Evolutionary conservation across 2,888 invertebrate genomes (phyloP).

Genomic region (Drosophila koepferae): DNA sequence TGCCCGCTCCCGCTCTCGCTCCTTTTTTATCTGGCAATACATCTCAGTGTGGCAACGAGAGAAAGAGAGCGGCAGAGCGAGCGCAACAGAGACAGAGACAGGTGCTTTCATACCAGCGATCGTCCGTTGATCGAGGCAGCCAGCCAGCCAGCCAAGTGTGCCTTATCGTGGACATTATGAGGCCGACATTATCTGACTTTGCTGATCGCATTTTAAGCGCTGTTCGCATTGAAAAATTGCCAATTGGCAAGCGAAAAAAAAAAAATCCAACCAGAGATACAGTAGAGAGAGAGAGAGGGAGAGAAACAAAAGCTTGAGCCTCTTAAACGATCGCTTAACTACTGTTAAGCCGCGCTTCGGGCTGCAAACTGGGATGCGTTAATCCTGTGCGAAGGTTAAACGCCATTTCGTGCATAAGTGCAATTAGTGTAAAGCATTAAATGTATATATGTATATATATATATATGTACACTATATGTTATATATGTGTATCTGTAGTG

Average conservation of each 20-base stretch:
- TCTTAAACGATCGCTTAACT: conserved; percentile 80
- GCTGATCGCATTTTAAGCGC: conserved; percentile 70
- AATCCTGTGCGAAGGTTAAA: conserved; percentile 74
- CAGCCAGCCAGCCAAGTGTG: conserved; percentile 26
- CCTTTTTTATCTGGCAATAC: conserved; percentile 59
- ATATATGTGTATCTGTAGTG: conserved; percentile 32
- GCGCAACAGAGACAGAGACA: conserved; percentile 38
- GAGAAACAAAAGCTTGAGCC: conserved; percentile 52
- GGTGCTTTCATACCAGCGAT: conserved; percentile 41
- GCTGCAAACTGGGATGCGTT: conserved; percentile 42
- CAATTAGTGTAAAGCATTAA: conserved; percentile 75
- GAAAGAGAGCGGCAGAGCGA: background rate
- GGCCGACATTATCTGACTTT: conserved; percentile 68
- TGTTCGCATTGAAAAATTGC: conserved; percentile 73
- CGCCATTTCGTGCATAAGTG: conserved; percentile 75
- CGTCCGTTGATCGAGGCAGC: conserved; percentile 23
- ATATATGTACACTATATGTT: background rate
- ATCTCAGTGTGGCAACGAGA: conserved; percentile 33
- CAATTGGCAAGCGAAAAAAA: conserved; percentile 49
- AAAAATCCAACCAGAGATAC: background rate
- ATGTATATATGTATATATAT: conserved; percentile 35
- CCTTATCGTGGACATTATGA: conserved; percentile 64
- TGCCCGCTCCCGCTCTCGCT: conserved; percentile 31
- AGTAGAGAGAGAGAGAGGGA: conserved; percentile 3
- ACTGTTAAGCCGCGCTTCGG: conserved; percentile 72